Conservation (phyloP, 2,888 invertebrate genomes). For the Aphodius granarius region DNA sequence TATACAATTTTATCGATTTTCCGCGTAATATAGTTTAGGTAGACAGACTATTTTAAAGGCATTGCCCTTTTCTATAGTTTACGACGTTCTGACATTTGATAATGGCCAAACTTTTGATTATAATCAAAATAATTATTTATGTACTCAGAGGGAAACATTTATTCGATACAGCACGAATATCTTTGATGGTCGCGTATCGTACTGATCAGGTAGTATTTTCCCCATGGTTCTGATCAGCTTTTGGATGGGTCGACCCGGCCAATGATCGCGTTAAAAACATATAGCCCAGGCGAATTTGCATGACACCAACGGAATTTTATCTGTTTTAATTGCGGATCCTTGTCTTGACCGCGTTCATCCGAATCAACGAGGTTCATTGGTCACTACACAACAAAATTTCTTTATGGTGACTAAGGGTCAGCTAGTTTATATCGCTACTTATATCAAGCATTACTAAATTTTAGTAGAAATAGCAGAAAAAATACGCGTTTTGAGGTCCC, state of each 20-base stretch:
- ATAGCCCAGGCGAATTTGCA: background rate
- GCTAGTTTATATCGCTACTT: too few relatives aligned
- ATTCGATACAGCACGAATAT: too few relatives aligned
- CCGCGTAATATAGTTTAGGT: background rate
- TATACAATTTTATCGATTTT: background rate
- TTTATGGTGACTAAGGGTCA: background rate
- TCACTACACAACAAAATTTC: background rate
- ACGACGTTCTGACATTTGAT: background rate
- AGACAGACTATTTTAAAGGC: background rate
- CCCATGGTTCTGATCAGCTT: too few relatives aligned
- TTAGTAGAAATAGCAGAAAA: too few relatives aligned
- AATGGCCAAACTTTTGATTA: background rate
- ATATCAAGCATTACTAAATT: too few relatives aligned
- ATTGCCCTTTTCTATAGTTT: background rate
- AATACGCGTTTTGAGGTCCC: too few relatives aligned
- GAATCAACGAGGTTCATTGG: background rate
- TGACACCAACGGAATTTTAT: background rate
- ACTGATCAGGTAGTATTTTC: too few relatives aligned
- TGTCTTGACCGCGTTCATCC: background rate
- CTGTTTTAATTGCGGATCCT: background rate
- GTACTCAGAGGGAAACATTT: background rate
- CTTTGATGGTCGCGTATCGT: too few relatives aligned
- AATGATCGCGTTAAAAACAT: background rate
- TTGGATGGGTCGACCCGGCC: background rate
- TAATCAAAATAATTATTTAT: background rate